Evolutionary conservation across 2,797 vertebrate species (phyloP), one percentile per base, ranked within the genome.

Genomic region (Phaenicophaeus curvirostris): DNA sequence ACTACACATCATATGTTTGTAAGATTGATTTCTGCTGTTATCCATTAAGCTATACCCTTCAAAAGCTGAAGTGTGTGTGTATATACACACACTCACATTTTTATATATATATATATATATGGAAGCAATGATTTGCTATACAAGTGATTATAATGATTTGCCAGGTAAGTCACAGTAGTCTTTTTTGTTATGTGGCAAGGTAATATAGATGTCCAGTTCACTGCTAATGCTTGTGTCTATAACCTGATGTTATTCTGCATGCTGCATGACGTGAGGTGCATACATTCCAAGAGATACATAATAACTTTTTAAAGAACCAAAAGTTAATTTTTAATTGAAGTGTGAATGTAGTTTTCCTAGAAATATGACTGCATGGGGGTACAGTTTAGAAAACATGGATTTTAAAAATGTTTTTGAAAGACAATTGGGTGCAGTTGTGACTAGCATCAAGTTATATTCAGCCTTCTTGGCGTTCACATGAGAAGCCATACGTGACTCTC

Each of bases 211-310:
- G 5, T n/a, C 24, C n/a, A 35, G 24, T n/a, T 87, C 14, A 19
- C 24, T 55, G 42, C 23, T 69, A 27, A 9, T 12, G 12, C 33
- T 63, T 54, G 7, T 23, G 7, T 53, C 33, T 69, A 24, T 62
- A 50, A 11, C 13, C 14, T 5, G 15, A 18, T 31, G 8, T 39
- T 44, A 51, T 20, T 61, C 51, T 54, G 9, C 7, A 8, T 33
- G 19, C 27, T 11, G 15, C 20, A 15, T 16, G 33, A 21, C 1
- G 1, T 12, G 37, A 86, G 7, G 17, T 2, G 3, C 5, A 2
- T 37, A 41, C 25, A 11, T 67, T 88, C 73, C 58, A 55, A 65
- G 48, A 53, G 53, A 55, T 1, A 11, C 9, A 14, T 10, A 35
- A 19, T 57, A 21, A 13, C 27, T 35, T 54, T 93, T 84, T 58